These are phyloP conservation scores for Caenorhabditis sp. DNA, from an alignment of 2,888 invertebrate species.

Conservation along the genomic window DNA sequence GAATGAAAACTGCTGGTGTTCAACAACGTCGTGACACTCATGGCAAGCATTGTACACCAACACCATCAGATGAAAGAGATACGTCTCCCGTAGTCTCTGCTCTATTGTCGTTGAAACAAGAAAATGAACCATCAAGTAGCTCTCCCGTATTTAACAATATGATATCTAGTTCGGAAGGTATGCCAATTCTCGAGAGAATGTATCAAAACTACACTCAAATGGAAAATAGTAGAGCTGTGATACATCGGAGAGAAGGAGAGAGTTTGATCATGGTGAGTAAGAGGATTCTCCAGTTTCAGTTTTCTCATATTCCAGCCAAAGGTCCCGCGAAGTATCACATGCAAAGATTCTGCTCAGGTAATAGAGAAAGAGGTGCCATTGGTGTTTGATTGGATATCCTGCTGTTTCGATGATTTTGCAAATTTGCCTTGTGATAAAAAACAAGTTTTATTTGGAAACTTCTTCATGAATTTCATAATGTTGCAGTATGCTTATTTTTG, in stretches of 20 bases:
- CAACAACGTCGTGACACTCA: slow-evolving; percentile 33
- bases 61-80: no score
- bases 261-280: slow-evolving; percentile 21
- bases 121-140: neutral
- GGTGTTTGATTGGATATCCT: slow-evolving; percentile 33
- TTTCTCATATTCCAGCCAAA: slow-evolving; percentile 6
- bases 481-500: slow-evolving; percentile 25
- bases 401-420: slow-evolving; percentile 33
- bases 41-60: slow-evolving; percentile 18
- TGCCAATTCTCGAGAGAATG: slow-evolving; percentile 32
- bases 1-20: slow-evolving; percentile 20
- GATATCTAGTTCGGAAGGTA: slow-evolving; percentile 3
- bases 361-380: slow-evolving; percentile 22
- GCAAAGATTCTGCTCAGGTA: slow-evolving; percentile 23
- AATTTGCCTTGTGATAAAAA: slow-evolving; percentile 30
- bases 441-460: slow-evolving; percentile 28
- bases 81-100: no score
- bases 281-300: no score
- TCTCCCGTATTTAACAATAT: no score
- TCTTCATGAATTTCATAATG: slow-evolving; percentile 26
- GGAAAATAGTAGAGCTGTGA: slow-evolving; percentile 26
- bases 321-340: slow-evolving; percentile 15
- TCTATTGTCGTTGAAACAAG: no score
- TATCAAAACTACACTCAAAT: slow-evolving; percentile 29
- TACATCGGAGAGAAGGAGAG: slow-evolving; percentile 34